phyloP scores from a whole-genome alignment of 2,888 invertebrate genomes.

The Drosophila fungiperda region DNA sequence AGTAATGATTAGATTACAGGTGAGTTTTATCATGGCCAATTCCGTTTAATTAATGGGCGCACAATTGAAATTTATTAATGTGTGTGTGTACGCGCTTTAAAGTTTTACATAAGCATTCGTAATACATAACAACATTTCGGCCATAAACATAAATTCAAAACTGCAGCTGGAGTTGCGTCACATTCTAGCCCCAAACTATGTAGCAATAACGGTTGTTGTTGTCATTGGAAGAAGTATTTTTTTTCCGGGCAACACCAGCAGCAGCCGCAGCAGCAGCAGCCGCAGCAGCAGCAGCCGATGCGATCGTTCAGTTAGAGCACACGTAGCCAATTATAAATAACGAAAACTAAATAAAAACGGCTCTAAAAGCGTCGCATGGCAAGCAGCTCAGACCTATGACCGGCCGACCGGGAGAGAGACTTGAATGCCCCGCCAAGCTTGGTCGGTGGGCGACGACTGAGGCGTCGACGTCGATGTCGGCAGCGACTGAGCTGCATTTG shows the following conservation, averaged over 20 bases:
- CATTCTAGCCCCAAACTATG: constrained; percentile 35
- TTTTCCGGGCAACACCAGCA: constrained; percentile 25
- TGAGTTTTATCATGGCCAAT: constrained; percentile 17
- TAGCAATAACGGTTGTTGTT: constrained; percentile 45
- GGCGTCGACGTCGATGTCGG: constrained; percentile 3
- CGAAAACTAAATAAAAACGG: constrained; percentile 22
- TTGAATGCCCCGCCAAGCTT: constrained; percentile 18
- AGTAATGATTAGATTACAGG: constrained; percentile 7
- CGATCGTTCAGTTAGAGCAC: constrained; percentile 52
- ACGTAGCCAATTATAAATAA: constrained; percentile 43
- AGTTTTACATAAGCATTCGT: constrained; percentile 20
- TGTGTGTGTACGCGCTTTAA: constrained; percentile 23
- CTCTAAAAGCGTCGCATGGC: constrained; percentile 54
- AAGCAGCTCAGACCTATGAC: constrained; percentile 64
- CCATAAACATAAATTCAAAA: constrained; percentile 42
- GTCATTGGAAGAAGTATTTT: constrained; percentile 31
- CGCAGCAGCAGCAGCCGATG: constrained; percentile 9
- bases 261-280: constrained; percentile 1
- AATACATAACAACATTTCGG: constrained; percentile 4
- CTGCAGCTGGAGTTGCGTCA: constrained; percentile 48
- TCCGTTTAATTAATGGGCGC: constrained; percentile 51
- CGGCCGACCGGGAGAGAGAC: constrained; percentile 25
- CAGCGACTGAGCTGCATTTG: constrained; percentile 16
- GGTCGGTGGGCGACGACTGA: constrained; percentile 15
- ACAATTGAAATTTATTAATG: constrained; percentile 42